Evolutionary conservation across 2,888 invertebrate genomes (phyloP).

Genomic region (Athalia cordata): DNA sequence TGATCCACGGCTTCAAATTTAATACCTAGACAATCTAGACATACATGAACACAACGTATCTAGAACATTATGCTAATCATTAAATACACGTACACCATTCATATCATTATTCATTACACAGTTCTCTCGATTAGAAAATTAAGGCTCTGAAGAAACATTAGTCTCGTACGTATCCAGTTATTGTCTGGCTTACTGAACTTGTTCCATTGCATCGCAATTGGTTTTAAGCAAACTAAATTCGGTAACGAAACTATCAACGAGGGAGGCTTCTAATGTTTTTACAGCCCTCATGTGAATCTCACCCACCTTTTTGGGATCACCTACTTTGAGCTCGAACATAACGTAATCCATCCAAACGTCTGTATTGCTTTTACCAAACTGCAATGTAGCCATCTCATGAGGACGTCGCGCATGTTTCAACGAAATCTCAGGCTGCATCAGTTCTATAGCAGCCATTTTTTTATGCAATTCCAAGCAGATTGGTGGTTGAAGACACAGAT

Average conservation of each 20-base stretch:
- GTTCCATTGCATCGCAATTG: slow-evolving; percentile 61
- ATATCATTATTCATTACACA: not conserved
- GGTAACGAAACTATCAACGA: slow-evolving; percentile 76
- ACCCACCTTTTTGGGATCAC: slow-evolving; percentile 77
- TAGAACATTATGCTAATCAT: not conserved
- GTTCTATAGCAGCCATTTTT: slow-evolving; percentile 77
- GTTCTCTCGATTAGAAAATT: not conserved
- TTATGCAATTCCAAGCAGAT: slow-evolving; percentile 78
- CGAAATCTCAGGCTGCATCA: slow-evolving; percentile 68
- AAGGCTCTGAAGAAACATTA: not conserved
- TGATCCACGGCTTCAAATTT: not conserved
- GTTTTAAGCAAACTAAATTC: slow-evolving; percentile 76
- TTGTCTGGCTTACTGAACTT: slow-evolving; percentile 8
- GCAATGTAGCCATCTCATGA: slow-evolving; percentile 79
- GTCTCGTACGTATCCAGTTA: not conserved
- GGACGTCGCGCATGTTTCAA: slow-evolving; percentile 72
- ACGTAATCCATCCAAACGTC: slow-evolving; percentile 86
- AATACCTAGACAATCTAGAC: not conserved
- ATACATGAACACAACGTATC: not conserved
- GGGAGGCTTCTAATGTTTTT: slow-evolving; percentile 75
- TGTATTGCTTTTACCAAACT: slow-evolving; percentile 80
- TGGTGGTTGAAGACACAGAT: slow-evolving; percentile 78
- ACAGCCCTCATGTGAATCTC: slow-evolving; percentile 80
- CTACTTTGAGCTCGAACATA: slow-evolving; percentile 80
- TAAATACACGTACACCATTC: not conserved